phyloP scores from a whole-genome alignment of 2,797 vertebrate genomes.

The Cephalopachus bancanus region DNA sequence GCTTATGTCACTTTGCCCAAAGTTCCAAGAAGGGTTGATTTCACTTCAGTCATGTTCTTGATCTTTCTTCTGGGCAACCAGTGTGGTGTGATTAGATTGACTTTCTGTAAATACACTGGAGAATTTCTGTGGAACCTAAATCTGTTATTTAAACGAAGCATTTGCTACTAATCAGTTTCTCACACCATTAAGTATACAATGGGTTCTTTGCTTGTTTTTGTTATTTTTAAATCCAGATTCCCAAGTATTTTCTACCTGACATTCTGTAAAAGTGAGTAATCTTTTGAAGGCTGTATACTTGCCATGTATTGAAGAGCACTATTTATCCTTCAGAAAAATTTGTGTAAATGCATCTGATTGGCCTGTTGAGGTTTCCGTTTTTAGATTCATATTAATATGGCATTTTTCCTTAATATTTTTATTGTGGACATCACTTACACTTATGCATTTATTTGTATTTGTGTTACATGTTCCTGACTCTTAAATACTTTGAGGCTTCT shows the following conservation, averaged over 20 bases:
- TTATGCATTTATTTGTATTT: not conserved
- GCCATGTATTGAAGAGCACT: not conserved
- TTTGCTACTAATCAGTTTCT: conserved; percentile 76
- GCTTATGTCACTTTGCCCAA: conserved; percentile 65
- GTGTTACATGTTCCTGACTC: not conserved
- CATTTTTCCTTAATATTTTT: conserved; percentile 1
- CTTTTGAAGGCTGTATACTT: not conserved
- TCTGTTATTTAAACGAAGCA: conserved; percentile 66
- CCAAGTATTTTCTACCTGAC: conserved; percentile 21
- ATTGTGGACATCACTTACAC: not conserved
- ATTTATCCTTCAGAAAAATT: conserved; percentile 40
- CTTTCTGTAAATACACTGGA: conserved; percentile 32
- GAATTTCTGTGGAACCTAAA: conserved; percentile 60
- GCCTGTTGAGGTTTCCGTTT: not conserved
- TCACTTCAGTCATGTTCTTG: conserved; percentile 76
- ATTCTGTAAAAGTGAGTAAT: not conserved
- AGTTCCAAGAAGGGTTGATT: conserved; percentile 73
- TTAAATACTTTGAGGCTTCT: not conserved
- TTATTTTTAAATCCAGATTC: conserved; percentile 8
- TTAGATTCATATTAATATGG: not conserved
- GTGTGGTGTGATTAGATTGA: conserved; percentile 48
- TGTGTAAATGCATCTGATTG: not conserved
- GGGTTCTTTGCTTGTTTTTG: not conserved
- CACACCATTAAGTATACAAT: not conserved
- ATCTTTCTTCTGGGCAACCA: conserved; percentile 59